Evolutionary conservation across 1,140 invertebrate genomes (phyloP).

Genomic region (Cyclargus thomasi): DNA sequence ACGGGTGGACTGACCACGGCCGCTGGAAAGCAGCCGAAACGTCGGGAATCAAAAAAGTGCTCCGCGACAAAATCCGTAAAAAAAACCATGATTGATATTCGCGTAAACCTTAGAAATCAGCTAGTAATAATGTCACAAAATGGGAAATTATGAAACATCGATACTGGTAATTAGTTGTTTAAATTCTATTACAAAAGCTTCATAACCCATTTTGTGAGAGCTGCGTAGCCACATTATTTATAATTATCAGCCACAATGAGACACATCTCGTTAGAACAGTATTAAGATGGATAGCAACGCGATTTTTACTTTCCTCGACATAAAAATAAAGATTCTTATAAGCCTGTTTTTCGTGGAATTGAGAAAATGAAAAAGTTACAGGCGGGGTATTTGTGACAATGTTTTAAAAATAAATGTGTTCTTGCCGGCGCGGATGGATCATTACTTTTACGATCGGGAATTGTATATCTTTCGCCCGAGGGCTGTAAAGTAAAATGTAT

Average conservation of each 20-base stretch:
- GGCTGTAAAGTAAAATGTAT: constrained; percentile 13
- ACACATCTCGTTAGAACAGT: neutral
- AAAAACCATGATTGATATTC: too few species aligned
- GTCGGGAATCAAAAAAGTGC: too few species aligned
- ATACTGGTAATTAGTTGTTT: too few species aligned
- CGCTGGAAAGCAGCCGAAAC: too few species aligned
- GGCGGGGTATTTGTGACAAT: constrained; percentile 6
- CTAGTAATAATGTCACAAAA: too few species aligned
- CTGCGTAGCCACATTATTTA: neutral
- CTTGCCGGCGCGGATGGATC: constrained; percentile 10
- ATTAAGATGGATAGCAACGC: neutral
- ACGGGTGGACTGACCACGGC: too few species aligned
- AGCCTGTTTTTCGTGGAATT: constrained; percentile 1
- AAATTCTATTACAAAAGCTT: neutral
- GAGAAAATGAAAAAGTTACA: constrained; percentile 9
- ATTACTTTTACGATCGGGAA: constrained; percentile 14
- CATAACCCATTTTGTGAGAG: neutral
- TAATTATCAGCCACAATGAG: neutral
- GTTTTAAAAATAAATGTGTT: constrained; percentile 14
- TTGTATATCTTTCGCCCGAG: constrained; percentile 4
- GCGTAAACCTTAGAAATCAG: too few species aligned
- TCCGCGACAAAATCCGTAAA: too few species aligned
- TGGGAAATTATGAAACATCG: too few species aligned
- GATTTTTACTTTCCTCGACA: neutral
- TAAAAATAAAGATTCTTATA: constrained; percentile 13